phyloP scores from a whole-genome alignment of 1,140 invertebrate species.

The Neuroterus valhalla region DNA sequence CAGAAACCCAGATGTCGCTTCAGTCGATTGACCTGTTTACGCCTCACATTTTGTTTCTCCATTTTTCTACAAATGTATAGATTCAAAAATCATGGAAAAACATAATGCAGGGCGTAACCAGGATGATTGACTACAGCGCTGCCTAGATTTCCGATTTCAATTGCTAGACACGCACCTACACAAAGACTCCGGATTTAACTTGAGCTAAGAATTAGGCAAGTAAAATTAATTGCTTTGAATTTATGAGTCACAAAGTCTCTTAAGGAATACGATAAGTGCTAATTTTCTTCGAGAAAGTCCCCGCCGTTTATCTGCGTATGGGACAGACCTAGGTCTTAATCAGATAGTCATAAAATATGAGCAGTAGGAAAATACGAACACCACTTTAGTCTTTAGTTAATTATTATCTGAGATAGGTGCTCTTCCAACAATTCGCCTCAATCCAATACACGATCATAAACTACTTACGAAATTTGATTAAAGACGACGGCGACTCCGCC shows the following conservation, averaged over 20 bases:
- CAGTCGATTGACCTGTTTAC: too few species aligned
- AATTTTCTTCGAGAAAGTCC: neutral
- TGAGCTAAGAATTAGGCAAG: slow-evolving; percentile 24
- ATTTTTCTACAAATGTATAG: too few species aligned
- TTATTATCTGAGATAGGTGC: slow-evolving; percentile 22
- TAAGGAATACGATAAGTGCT: neutral
- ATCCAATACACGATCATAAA: neutral
- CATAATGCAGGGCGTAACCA: too few species aligned
- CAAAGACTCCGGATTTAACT: slow-evolving; percentile 34
- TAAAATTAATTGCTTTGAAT: slow-evolving; percentile 8
- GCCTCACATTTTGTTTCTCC: too few species aligned
- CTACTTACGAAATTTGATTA: too few species aligned
- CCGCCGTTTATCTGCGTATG: slow-evolving; percentile 4
- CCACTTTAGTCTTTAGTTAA: slow-evolving; percentile 6
- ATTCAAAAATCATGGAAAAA: too few species aligned
- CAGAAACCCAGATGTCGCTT: too few species aligned
- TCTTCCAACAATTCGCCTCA: slow-evolving; percentile 11
- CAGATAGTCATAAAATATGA: neutral
- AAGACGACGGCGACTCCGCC: too few species aligned
- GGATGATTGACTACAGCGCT: too few species aligned
- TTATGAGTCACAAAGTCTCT: slow-evolving; percentile 22
- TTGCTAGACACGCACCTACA: slow-evolving; percentile 38
- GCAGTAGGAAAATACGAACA: neutral
- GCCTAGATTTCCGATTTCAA: too few species aligned
- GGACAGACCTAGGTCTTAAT: neutral